A percentile compares a stretch with the other conserved stretches of the same genome.
These are phyloP conservation scores for Pleuronectes platessa DNA, from an alignment of 2,113 vertebrate genomes.

Conservation along the genomic window DNA sequence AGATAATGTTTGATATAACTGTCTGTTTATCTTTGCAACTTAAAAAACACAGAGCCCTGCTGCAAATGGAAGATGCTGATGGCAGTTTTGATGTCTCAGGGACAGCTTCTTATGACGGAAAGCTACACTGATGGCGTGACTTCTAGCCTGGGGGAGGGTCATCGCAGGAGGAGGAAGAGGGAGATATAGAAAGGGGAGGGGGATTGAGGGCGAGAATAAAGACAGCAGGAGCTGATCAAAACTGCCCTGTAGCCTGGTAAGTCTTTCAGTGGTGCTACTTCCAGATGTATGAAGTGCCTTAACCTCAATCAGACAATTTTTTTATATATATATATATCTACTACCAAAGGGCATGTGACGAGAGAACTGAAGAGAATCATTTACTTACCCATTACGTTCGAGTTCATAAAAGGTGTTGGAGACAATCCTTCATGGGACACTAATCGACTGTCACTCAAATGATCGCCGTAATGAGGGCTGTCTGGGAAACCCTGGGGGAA, in stretches of 20 bases:
- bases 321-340: conserved; percentile 41
- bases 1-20: conserved; percentile 53
- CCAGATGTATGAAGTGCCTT: conserved; percentile 74
- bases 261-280: conserved; percentile 51
- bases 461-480: conserved; percentile 98
- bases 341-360: conserved; percentile 81
- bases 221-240: conserved; percentile 50
- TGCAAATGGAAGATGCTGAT: conserved; percentile 56
- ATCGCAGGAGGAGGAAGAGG: conserved; percentile 62
- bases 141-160: conserved; percentile 79
- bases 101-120: conserved; percentile 77
- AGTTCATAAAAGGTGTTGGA: conserved; percentile 98
- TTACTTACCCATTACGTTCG: conserved; percentile 99
- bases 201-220: conserved; percentile 52
- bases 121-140: conserved; percentile 80
- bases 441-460: conserved; percentile 99
- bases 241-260: conserved; percentile 35
- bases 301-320: conserved; percentile 62
- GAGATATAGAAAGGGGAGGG: conserved; percentile 46
- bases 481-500: conserved; percentile 94
- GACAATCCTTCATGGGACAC: conserved; percentile 98
- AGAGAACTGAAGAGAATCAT: conserved; percentile 83
- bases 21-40: conserved; percentile 55
- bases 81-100: conserved; percentile 67
- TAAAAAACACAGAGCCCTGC: conserved; percentile 21